These are phyloP conservation scores for Antechinus flavipes DNA, from an alignment of 2,113 vertebrate species.

Conservation along the genomic window DNA sequence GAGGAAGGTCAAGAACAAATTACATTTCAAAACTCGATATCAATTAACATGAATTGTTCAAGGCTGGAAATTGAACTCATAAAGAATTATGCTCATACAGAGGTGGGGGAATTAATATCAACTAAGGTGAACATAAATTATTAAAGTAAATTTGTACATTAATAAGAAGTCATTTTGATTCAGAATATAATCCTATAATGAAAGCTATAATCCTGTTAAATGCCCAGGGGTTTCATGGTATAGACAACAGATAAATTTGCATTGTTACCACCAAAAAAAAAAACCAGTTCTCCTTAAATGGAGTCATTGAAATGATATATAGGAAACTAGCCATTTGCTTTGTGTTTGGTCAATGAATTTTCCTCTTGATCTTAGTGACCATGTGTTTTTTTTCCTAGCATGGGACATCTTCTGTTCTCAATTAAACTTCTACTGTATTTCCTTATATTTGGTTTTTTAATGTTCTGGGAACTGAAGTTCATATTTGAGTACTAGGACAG, in stretches of 20 bases:
- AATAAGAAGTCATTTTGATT: not conserved
- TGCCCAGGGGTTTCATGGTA: not conserved
- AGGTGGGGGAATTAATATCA: not conserved
- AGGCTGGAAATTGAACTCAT: constrained; percentile 5
- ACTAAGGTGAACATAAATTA: not conserved
- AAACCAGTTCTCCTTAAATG: not conserved
- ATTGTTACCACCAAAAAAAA: not conserved
- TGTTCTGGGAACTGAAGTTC: not conserved
- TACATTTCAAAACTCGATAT: not conserved
- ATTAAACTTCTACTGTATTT: not conserved
- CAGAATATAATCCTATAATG: not conserved
- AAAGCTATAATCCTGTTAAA: not conserved
- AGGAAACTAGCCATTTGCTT: not conserved
- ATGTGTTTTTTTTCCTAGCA: not conserved
- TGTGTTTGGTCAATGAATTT: not conserved
- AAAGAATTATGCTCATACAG: not conserved
- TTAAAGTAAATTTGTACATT: not conserved
- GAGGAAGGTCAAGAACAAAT: not conserved
- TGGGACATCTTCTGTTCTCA: not conserved
- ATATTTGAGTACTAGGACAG: not conserved
- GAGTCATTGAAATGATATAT: not conserved
- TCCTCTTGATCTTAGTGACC: not conserved
- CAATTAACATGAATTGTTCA: not conserved
- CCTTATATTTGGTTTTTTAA: not conserved
- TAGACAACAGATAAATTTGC: not conserved